phyloP scores from a whole-genome alignment of 2,113 vertebrate genomes.

The Polypterus bichir region DNA sequence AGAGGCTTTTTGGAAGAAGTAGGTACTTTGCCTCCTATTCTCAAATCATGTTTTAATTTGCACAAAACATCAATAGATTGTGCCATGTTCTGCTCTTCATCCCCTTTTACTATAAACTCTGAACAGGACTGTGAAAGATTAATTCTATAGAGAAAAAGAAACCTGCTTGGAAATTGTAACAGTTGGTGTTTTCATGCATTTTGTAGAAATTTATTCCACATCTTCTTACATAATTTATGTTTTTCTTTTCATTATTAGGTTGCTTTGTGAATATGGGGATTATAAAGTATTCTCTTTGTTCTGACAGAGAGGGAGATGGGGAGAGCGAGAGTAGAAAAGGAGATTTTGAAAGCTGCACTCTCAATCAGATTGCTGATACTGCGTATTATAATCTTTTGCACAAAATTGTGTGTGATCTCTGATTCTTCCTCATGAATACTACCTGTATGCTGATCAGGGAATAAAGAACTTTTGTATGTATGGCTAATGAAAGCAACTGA shows the following conservation, averaged over 20 bases:
- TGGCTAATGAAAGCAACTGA: neutral
- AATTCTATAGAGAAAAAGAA: too few species aligned
- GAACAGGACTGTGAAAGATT: too few species aligned
- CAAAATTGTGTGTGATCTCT: too few species aligned
- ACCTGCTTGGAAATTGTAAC: too few species aligned
- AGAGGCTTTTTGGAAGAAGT: too few species aligned
- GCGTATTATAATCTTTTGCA: neutral
- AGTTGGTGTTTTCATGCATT: too few species aligned
- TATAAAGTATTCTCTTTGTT: slow-evolving; percentile 14
- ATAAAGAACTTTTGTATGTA: neutral
- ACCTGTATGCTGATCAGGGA: neutral
- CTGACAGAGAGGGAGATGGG: neutral
- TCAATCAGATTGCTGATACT: neutral
- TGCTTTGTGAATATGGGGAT: neutral
- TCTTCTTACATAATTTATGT: slow-evolving; percentile 12
- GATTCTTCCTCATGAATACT: neutral
- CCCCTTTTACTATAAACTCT: too few species aligned
- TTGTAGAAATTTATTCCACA: slow-evolving; percentile 6
- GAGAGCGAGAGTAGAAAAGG: neutral
- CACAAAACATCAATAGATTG: too few species aligned
- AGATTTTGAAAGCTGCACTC: neutral
- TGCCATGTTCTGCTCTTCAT: too few species aligned
- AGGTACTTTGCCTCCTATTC: too few species aligned
- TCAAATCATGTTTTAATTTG: too few species aligned
- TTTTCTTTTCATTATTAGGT: slow-evolving; percentile 2